phyloP scores from a whole-genome alignment of 2,797 vertebrate species.

The Dermochelys coriacea region DNA sequence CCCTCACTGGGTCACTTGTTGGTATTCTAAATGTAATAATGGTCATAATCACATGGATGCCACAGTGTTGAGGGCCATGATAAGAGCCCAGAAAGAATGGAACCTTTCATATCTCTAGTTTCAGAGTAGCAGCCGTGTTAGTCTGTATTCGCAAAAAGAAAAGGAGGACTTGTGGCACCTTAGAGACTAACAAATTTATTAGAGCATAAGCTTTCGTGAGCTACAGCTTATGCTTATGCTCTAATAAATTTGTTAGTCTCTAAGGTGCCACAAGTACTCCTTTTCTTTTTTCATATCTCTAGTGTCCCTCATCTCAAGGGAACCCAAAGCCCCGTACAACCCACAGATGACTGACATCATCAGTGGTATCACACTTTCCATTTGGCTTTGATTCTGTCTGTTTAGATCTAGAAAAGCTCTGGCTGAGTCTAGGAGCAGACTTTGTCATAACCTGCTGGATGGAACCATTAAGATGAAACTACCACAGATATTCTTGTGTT shows the following conservation, averaged over 20 bases:
- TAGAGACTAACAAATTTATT: too few species aligned
- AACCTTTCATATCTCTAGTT: too few species aligned
- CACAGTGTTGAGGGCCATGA: not conserved
- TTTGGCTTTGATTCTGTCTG: not conserved
- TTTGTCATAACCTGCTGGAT: accelerated
- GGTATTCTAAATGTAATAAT: not conserved
- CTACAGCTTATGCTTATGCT: too few species aligned
- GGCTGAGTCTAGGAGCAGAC: not conserved
- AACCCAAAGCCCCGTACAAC: not conserved
- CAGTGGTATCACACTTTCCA: not conserved
- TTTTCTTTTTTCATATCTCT: too few species aligned
- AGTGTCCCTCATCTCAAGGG: not conserved
- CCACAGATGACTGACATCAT: not conserved
- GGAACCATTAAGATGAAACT: not conserved
- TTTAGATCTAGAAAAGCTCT: not conserved
- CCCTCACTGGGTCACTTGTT: not conserved
- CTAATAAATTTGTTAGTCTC: too few species aligned
- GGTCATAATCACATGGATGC: not conserved
- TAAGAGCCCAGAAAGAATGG: not conserved
- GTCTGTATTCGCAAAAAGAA: too few species aligned
- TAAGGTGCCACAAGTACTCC: too few species aligned
- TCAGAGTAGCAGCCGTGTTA: too few species aligned
- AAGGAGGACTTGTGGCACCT: too few species aligned
- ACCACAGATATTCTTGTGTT: accelerated
- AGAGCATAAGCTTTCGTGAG: too few species aligned